Evolutionary conservation across 2,113 vertebrate genomes (phyloP), one percentile per base, ranked within the genome.

Genomic region (Hiodon tergisus): DNA sequence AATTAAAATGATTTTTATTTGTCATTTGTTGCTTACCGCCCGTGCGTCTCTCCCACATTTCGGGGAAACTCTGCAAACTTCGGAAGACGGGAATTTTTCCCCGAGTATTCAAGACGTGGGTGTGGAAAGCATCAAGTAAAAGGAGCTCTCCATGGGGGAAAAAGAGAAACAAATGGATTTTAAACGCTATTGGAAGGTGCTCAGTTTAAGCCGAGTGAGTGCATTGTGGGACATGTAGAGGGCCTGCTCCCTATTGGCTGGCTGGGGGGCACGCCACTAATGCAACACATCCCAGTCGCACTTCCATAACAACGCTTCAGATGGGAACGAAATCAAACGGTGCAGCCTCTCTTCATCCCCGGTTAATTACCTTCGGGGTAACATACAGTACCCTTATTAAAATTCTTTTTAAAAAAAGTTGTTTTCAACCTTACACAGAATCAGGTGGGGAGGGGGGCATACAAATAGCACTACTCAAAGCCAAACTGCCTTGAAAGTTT

Each of bases 321-420:
- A 88, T 85, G 78, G 76, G 75, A 78, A 65, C 76, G 14, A 66
- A 78, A 84, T 85, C 83, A 81, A 81, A 82, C 72, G 60, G 78
- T 55, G 77, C 83, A 78, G 77, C 85, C 80, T 68, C 77, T 79
- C 76, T 85, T 88, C 81, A 85, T 80, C 84, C 84, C 80, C 78
- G 31, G 85, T 83, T 86, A 88, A 87, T 88, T 87, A 87, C 85
- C 85, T 89, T 82, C 79, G 79, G 86, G 82, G 81, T 83, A 83
- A 78, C 31, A 31, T 31, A 31, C 82, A 69, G 80, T 83, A 85
- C 86, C 83, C 85, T 83, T 87, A 87, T 87, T 85, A 86, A 83
- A 87, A 83, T 71, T 74, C 46, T 66, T 78, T 77, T 78, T 80
- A 77, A 73, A 80, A 73, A 78, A 81, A 86, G 70, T 79, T 79